phyloP scores from a whole-genome alignment of 2,888 invertebrate species.

The Drosophila kuntzei region DNA sequence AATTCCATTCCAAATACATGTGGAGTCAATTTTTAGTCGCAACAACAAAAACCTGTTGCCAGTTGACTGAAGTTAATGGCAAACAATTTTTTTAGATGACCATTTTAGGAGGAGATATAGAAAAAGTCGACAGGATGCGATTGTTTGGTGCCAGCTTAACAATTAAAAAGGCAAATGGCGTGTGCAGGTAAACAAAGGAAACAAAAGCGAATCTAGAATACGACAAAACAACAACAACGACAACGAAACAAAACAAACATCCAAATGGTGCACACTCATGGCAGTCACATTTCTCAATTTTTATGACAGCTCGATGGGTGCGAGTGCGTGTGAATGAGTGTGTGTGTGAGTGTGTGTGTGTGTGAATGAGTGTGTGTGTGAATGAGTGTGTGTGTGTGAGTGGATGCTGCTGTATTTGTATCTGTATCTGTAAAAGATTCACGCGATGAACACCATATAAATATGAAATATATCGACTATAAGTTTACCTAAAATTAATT shows the following conservation, averaged over 20 bases:
- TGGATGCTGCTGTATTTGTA: constrained; percentile 17
- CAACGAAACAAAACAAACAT: constrained; percentile 28
- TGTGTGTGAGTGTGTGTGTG: not conserved
- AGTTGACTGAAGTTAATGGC: constrained; percentile 33
- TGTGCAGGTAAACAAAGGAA: constrained; percentile 20
- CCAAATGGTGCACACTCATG: constrained; percentile 64
- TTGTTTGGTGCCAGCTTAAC: constrained; percentile 43
- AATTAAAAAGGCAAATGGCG: constrained; percentile 60
- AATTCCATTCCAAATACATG: constrained; percentile 13
- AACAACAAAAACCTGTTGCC: constrained; percentile 42
- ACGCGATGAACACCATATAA: constrained; percentile 8
- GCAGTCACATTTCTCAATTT: constrained; percentile 71
- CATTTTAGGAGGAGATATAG: constrained; percentile 2
- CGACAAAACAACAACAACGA: constrained; percentile 15
- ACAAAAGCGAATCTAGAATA: constrained; percentile 3
- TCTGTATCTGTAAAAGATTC: constrained; percentile 29
- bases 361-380: constrained; percentile 4
- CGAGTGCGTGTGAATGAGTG: constrained; percentile 1
- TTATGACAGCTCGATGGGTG: constrained; percentile 63
- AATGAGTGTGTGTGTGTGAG: constrained; percentile 11
- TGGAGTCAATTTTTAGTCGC: not conserved
- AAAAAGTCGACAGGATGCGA: constrained; percentile 14
- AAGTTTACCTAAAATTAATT: not conserved
- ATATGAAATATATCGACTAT: constrained; percentile 12
- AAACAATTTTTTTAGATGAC: constrained; percentile 22